Evolutionary conservation across 2,888 invertebrate species (phyloP).

Genomic region (Cartodere bifasciata): DNA sequence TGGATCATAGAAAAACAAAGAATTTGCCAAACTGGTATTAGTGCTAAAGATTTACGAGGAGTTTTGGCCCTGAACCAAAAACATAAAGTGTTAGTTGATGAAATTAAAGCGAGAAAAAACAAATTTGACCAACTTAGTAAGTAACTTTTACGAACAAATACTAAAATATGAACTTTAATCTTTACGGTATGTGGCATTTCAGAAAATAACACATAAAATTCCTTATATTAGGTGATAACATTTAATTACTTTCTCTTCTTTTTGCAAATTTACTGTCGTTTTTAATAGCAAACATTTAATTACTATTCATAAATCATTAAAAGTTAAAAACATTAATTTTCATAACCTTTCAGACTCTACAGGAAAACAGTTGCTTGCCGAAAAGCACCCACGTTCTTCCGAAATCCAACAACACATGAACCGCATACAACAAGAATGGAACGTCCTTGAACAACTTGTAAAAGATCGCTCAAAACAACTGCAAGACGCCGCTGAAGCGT

Average conservation of each 20-base stretch:
- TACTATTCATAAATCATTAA: too few relatives aligned
- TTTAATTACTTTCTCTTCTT: too few relatives aligned
- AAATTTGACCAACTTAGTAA: conserved; percentile 63
- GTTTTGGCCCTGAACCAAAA: conserved; percentile 84
- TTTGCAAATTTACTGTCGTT: too few relatives aligned
- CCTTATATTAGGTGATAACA: not conserved
- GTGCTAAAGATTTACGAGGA: conserved; percentile 84
- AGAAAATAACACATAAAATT: too few relatives aligned
- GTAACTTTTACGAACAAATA: too few relatives aligned
- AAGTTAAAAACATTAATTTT: too few relatives aligned
- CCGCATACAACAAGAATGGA: conserved; percentile 76
- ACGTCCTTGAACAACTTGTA: conserved; percentile 71
- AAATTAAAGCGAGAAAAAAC: conserved; percentile 66
- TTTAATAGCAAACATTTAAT: too few relatives aligned
- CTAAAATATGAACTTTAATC: too few relatives aligned
- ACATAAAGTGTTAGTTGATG: conserved; percentile 81
- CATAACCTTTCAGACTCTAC: conserved; percentile 13
- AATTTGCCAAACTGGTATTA: conserved; percentile 83
- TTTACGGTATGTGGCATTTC: too few relatives aligned
- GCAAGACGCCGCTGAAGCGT: conserved; percentile 83
- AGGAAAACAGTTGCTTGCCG: conserved; percentile 51
- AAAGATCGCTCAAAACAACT: conserved; percentile 61
- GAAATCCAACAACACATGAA: conserved; percentile 74
- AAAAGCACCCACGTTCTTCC: conserved; percentile 66
- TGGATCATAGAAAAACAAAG: conserved; percentile 94